Conservation (phyloP, 2,888 invertebrate genomes). For the Spisula solida region DNA sequence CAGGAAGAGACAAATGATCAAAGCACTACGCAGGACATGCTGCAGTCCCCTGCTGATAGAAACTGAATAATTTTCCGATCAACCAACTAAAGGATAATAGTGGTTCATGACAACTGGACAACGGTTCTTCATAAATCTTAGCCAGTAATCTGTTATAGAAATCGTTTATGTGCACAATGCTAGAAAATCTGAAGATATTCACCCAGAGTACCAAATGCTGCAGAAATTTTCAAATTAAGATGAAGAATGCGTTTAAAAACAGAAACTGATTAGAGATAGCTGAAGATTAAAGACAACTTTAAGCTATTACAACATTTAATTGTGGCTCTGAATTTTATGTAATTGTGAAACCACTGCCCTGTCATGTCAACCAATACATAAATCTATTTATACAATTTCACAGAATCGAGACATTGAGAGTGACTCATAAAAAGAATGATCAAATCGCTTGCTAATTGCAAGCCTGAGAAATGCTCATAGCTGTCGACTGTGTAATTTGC, state of each 20-base stretch:
- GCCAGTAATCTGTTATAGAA: conserved; percentile 47
- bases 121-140: conserved; percentile 54
- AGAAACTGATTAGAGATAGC: background rate
- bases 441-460: conserved; percentile 18
- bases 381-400: conserved; percentile 6
- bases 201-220: background rate
- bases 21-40: conserved; percentile 39
- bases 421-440: conserved; percentile 15
- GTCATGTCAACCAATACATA: background rate
- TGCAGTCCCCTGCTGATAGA: conserved; percentile 41
- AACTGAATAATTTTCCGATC: conserved; percentile 60
- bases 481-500: conserved; percentile 24
- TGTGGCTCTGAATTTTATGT: background rate
- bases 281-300: background rate
- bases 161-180: conserved; percentile 43
- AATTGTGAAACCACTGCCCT: conserved; percentile 14
- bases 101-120: conserved; percentile 43
- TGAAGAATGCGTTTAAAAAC: background rate
- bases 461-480: background rate
- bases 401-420: background rate
- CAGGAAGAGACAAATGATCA: conserved; percentile 51
- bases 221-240: conserved; percentile 26
- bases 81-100: conserved; percentile 41
- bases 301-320: background rate
- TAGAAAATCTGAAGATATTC: conserved; percentile 43